Evolutionary conservation across 2,888 invertebrate genomes (phyloP).

Genomic region (Yponomeuta plumbellus): DNA sequence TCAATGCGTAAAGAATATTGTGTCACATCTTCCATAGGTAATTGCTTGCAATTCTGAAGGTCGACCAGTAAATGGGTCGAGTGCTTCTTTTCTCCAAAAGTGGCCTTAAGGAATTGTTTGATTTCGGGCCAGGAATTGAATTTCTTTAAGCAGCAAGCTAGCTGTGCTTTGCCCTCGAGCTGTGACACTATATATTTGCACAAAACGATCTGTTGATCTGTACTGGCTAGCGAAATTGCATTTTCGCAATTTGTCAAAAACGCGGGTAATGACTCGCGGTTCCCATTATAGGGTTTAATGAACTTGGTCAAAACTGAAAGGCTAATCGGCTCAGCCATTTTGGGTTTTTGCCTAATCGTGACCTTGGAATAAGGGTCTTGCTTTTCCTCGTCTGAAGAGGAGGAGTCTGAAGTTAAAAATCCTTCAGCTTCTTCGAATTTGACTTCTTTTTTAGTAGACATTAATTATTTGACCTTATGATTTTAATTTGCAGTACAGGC

Average conservation of each 20-base stretch:
- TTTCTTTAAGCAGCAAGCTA: background rate
- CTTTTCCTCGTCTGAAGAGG: no score
- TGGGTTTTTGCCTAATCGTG: no score
- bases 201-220: background rate
- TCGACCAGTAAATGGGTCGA: conserved; percentile 5
- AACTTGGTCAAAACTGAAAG: conserved; percentile 16
- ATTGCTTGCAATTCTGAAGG: background rate
- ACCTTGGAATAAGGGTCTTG: no score
- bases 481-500: no score
- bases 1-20: conserved; percentile 2
- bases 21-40: background rate
- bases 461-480: no score
- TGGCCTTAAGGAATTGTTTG: background rate
- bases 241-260: conserved; percentile 15
- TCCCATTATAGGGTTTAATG: conserved; percentile 13
- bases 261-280: conserved; percentile 12
- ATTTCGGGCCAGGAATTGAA: background rate
- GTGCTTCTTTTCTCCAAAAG: background rate
- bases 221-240: background rate
- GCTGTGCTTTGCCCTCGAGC: conserved; percentile 6
- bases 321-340: background rate
- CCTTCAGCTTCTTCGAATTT: no score
- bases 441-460: no score
- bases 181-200: conserved; percentile 5
- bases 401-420: no score